Evolutionary conservation across 2,888 invertebrate species (phyloP), one percentile per base, ranked within the genome.

Genomic region (Amiota communis): DNA sequence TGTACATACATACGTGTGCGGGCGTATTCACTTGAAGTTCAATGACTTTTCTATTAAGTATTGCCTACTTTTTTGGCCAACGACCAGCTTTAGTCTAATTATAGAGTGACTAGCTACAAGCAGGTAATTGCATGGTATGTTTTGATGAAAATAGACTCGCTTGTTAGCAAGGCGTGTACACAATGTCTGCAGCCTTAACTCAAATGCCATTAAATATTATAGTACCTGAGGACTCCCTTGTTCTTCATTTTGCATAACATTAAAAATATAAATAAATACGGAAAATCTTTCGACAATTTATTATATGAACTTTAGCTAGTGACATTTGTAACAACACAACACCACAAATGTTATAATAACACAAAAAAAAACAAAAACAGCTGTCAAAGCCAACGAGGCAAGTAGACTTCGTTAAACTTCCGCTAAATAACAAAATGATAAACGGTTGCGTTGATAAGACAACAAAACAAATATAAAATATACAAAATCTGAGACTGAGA

Each of bases 371-470:
- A 10, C 12, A 15, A 68, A 53, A 68, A 51, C 67, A 68, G 51
- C 53, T 68, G 67, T 68, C 67, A 68, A 68, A 51, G 51, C 13
- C 51, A 68, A 10, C 20, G 36, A 36, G 36, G 36, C 36, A 36
- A 36, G 36, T 36, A 68, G 23, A 68, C 53, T 20, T 15, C 23
- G 51, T 68, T 51, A 20, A 68, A 68, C 67, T 68, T 53, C 23
- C 12, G 23, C 67, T 10, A 23, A 53, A 65, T 48, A 63, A 75
- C 72, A 67, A 74, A 74, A 82, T 83, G 82, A 83, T 78, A 82
- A 85, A 83, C 85, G 79, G 80, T 74, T 70, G 51, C 64, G 65
- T 78, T 84, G 82, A 83, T 83, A 82, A 76, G 74, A 75, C 81
- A 23, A 68, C 67, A 67, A 59, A 59, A 59, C 8, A 59, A 59